phyloP scores from a whole-genome alignment of 2,888 invertebrate genomes.

The Drosophila austrosaltans region DNA sequence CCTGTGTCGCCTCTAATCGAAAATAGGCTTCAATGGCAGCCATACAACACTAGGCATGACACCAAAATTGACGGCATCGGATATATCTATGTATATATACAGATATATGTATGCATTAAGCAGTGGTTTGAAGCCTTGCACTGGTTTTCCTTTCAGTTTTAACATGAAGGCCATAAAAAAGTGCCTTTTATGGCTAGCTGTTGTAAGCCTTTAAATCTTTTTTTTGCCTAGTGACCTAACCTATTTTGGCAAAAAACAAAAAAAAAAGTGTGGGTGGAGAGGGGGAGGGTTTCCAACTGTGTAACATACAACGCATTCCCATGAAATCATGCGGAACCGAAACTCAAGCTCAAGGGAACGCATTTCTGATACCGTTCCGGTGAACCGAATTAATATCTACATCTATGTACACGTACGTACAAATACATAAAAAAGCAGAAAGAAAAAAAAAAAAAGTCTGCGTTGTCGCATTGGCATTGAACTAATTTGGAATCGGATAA shows the following conservation, averaged over 20 bases:
- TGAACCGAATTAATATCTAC: conserved; percentile 30
- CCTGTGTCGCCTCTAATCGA: conserved; percentile 61
- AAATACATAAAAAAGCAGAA: conserved; percentile 20
- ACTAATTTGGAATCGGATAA: conserved; percentile 65
- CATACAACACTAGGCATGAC: conserved; percentile 17
- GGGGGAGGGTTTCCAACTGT: too few relatives aligned
- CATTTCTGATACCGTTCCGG: conserved; percentile 53
- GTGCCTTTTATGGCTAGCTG: too few relatives aligned
- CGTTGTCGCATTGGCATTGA: conserved; percentile 51
- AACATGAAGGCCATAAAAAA: background rate
- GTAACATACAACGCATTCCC: conserved; percentile 52
- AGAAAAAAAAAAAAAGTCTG: background rate
- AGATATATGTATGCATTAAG: background rate
- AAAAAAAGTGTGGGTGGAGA: too few relatives aligned
- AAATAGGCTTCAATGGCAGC: conserved; percentile 63
- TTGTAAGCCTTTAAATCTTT: too few relatives aligned
- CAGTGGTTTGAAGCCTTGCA: conserved; percentile 14
- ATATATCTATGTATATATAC: background rate
- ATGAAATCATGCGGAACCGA: conserved; percentile 78
- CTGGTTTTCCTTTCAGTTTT: too few relatives aligned
- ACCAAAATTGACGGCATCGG: conserved; percentile 12
- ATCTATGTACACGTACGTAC: conserved; percentile 36
- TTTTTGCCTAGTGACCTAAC: too few relatives aligned
- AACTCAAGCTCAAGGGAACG: conserved; percentile 63
- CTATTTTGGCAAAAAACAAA: too few relatives aligned